Conservation (phyloP, 1,140 invertebrate genomes). For the Heliothis subflexa region DNA sequence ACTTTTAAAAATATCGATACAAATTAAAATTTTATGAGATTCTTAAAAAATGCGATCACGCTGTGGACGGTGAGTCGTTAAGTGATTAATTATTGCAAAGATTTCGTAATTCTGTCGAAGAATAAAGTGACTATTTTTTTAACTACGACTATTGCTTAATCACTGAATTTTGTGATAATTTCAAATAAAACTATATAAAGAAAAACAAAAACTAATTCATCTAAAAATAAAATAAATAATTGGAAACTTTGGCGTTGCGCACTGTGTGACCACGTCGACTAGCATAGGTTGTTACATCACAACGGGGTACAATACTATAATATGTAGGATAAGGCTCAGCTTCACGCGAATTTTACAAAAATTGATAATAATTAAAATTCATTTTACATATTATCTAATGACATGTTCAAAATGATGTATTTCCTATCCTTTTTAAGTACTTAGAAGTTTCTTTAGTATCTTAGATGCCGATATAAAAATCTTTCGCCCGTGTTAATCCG, state of each 20-base stretch:
- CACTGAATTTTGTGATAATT: background rate
- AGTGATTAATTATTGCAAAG: background rate
- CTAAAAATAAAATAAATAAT: slow-evolving; percentile 22
- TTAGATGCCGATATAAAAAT: background rate
- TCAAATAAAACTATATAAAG: slow-evolving; percentile 1
- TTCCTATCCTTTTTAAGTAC: background rate
- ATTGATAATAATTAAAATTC: slow-evolving; percentile 7
- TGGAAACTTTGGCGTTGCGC: slow-evolving; percentile 25
- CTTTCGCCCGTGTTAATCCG: background rate
- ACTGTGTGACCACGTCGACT: slow-evolving; percentile 29
- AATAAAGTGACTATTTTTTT: no score
- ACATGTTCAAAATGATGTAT: slow-evolving; percentile 19
- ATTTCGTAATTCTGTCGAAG: background rate
- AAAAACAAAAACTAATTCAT: background rate
- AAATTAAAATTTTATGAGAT: slow-evolving; percentile 40
- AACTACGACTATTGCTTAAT: slow-evolving; percentile 10
- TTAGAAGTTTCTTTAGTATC: background rate
- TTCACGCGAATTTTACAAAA: slow-evolving; percentile 19
- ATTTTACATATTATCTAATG: slow-evolving; percentile 8
- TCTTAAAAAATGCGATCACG: slow-evolving; percentile 33
- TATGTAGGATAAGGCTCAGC: slow-evolving; percentile 20
- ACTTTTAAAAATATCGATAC: slow-evolving; percentile 31
- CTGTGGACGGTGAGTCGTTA: slow-evolving; percentile 32
- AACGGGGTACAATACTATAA: slow-evolving; percentile 27
- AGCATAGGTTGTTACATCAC: slow-evolving; percentile 41